Base-by-base conservation (phyloP, 1,140 invertebrate genomes). In the Bombus waltoni region DNA sequence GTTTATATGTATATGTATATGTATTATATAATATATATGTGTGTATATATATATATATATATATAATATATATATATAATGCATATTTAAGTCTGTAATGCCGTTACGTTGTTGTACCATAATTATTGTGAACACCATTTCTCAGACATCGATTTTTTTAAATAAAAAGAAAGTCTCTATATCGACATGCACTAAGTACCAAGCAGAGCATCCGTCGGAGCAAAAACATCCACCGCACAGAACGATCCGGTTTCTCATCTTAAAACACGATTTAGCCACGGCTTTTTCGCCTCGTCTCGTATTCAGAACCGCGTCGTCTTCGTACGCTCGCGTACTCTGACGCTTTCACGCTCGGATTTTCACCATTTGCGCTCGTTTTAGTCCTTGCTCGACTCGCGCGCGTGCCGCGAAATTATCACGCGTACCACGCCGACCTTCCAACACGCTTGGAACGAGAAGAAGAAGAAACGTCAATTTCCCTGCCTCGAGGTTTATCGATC, bases 51-150 rank as follows among this genome's bases (percentile, higher is more conserved):
- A 28, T 28, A 28, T n/a, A n/a, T n/a, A n/a, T n/a, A 88, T 65
- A 87, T 71, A 83, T 79, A 62, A 35, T 75, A 74, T 77, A 75
- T 85, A 85, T 53, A 90, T 83, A 87, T 87, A 38, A 38, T 8
- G 35, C 35, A 68, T 68, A 68, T 68, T 38, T 84, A 84, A 86
- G 73, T 89, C 84, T 90, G 88, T 88, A 89, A 91, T 94, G 91
- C 90, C 92, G 92, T 94, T 94, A 93, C 92, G 92, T 94, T 94
- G 93, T 94, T 94, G 93, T 94, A 94, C 88, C 91, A 94, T 94
- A 94, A 53, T 94, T 94, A 94, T 93, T 94, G 94, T 94, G 93
- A 95, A 94, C 93, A 95, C 94, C 94, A 94, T 94, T 95, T 94
- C 93, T 94, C 94, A 94, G 89, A 95, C 94, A 94, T 94, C 94